A percentile compares a stretch with the other conserved stretches of the same genome.
These are phyloP conservation scores for Synodontis membranacea DNA, from an alignment of 2,113 vertebrate genomes.

Conservation along the genomic window DNA sequence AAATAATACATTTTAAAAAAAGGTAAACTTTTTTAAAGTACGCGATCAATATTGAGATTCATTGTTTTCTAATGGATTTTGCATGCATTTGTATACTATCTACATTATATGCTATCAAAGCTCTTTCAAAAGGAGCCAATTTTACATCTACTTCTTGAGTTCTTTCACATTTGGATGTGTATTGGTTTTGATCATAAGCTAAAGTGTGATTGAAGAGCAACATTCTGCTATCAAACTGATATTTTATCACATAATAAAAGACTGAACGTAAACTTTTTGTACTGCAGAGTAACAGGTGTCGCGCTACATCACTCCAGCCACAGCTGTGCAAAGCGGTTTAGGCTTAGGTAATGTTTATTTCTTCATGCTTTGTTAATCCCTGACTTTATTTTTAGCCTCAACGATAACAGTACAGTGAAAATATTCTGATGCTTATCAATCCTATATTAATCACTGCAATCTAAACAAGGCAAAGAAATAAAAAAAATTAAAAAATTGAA, in stretches of 20 bases:
- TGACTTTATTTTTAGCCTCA: neutral
- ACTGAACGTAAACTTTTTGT: neutral
- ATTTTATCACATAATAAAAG: conserved; percentile 1
- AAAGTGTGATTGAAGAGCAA: neutral
- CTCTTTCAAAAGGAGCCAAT: neutral
- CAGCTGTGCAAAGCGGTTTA: neutral
- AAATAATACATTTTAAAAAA: no score
- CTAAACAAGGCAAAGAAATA: conserved; percentile 3
- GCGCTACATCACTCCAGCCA: neutral
- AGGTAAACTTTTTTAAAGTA: no score
- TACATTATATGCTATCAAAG: no score
- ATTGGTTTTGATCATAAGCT: neutral
- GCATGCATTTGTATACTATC: no score
- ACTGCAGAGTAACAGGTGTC: neutral
- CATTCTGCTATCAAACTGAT: no score
- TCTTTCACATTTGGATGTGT: neutral
- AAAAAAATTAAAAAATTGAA: no score
- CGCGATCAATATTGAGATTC: neutral
- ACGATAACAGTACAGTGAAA: neutral
- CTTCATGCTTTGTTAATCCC: neutral
- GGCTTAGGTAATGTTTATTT: neutral
- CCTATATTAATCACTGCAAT: neutral
- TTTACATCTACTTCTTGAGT: neutral
- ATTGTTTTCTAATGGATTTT: neutral
- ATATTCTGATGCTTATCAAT: conserved; percentile 5